phyloP scores from a whole-genome alignment of 2,797 vertebrate species.

The Hyperoplus lanceolatus region DNA sequence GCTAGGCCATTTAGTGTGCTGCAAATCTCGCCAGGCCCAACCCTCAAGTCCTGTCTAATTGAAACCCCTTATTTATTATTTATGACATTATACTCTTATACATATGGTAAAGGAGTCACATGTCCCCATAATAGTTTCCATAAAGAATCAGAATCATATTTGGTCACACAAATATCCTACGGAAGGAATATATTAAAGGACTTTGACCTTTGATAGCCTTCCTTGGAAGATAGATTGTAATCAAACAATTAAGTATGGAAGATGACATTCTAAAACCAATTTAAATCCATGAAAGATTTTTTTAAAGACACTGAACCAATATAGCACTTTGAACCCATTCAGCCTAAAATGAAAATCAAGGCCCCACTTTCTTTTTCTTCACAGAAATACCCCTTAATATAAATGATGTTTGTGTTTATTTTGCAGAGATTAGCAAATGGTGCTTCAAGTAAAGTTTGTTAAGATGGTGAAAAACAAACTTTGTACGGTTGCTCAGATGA shows the following conservation, averaged over 20 bases:
- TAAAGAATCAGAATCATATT: slow-evolving; percentile 8
- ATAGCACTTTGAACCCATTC: neutral
- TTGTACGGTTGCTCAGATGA: slow-evolving; percentile 36
- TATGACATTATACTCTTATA: neutral
- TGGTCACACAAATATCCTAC: slow-evolving; percentile 6
- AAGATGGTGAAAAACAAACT: slow-evolving; percentile 23
- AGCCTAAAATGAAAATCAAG: neutral
- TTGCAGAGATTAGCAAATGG: slow-evolving; percentile 18
- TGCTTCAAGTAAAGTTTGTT: slow-evolving; percentile 30
- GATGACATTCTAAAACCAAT: slow-evolving; percentile 8
- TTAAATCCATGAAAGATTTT: slow-evolving; percentile 13
- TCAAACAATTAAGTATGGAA: slow-evolving; percentile 6
- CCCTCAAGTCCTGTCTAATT: slow-evolving; percentile 9
- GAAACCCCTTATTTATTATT: slow-evolving; percentile 13
- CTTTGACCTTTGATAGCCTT: neutral
- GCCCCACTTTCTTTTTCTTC: slow-evolving; percentile 2
- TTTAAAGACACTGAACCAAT: slow-evolving; percentile 3
- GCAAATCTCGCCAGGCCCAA: slow-evolving; percentile 18
- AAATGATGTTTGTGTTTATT: neutral
- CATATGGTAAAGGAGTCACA: neutral
- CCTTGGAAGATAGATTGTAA: neutral
- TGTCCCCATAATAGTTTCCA: neutral
- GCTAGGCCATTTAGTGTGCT: slow-evolving; percentile 39
- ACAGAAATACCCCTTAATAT: slow-evolving; percentile 13
- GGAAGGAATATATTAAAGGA: neutral